Evolutionary conservation across 37 sponge, comb jelly and placozoan species (phyloP).

Genomic region (Amphimedon queenslandica): DNA sequence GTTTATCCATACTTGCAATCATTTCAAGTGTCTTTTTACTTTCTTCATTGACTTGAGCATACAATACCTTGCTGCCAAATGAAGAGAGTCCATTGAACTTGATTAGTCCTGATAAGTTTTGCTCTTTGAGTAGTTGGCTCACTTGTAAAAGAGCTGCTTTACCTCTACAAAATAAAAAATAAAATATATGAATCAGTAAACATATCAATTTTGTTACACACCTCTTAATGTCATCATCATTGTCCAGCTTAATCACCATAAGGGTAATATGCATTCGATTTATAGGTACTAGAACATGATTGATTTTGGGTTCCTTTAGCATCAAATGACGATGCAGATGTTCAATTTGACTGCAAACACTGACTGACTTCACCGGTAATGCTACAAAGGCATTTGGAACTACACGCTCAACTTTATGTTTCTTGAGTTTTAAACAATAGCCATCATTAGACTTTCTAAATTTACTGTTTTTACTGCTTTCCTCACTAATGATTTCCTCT

Average conservation of each 20-base stretch:
- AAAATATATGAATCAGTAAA: too few species aligned
- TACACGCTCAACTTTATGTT: background rate
- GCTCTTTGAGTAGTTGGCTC: too few species aligned
- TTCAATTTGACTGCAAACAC: conserved; percentile 17
- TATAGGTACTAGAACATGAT: conserved; percentile 15
- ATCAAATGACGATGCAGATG: conserved; percentile 25
- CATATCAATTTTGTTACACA: too few species aligned
- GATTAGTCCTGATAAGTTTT: too few species aligned
- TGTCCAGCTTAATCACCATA: conserved; percentile 27
- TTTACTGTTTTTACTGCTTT: background rate
- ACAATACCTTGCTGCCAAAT: background rate
- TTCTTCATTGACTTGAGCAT: too few species aligned
- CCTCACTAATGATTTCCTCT: background rate
- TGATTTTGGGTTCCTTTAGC: conserved; percentile 10
- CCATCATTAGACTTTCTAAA: background rate
- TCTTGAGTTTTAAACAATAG: too few species aligned
- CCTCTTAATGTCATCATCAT: conserved; percentile 20
- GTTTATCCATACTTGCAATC: too few species aligned
- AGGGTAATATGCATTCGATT: conserved; percentile 53
- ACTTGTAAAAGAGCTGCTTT: too few species aligned
- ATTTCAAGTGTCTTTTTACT: too few species aligned
- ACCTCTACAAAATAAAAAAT: too few species aligned
- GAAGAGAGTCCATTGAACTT: background rate
- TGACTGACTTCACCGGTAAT: conserved; percentile 34
- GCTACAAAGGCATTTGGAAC: conserved; percentile 61